Conservation (phyloP, 2,113 vertebrate species). For the Mormyrus lacerda region DNA sequence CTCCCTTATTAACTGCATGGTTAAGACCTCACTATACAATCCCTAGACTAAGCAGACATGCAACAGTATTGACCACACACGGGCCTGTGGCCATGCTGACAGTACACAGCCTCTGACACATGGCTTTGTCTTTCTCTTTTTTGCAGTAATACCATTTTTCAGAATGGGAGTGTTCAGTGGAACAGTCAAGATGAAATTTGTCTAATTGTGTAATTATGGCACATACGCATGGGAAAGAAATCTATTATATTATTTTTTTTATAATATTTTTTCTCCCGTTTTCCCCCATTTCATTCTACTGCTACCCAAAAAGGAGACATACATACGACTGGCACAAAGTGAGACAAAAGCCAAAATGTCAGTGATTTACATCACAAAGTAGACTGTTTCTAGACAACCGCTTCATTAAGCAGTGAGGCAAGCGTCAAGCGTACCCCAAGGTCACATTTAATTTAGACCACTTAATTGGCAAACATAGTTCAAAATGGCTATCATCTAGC, state of each 20-base stretch:
- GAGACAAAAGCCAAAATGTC: constrained; percentile 40
- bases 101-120: not conserved
- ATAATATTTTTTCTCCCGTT: constrained; percentile 22
- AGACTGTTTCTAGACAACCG: constrained; percentile 66
- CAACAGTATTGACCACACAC: not conserved
- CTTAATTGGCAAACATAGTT: constrained; percentile 99
- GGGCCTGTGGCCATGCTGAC: not conserved
- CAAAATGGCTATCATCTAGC: constrained; percentile 98
- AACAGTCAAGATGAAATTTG: constrained; percentile 32
- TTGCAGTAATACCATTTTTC: constrained; percentile 20
- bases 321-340: constrained; percentile 22
- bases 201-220: constrained; percentile 15
- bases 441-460: constrained; percentile 99
- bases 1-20: not conserved
- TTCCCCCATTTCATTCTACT: constrained; percentile 22
- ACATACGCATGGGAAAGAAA: constrained; percentile 31
- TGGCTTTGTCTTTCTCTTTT: not conserved
- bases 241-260: too few relatives aligned
- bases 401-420: constrained; percentile 75
- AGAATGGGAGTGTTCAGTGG: constrained; percentile 35
- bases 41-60: not conserved
- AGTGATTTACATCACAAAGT: constrained; percentile 71
- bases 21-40: not conserved
- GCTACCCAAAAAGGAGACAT: constrained; percentile 34
- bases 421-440: constrained; percentile 87